Evolutionary conservation across 2,113 vertebrate species (phyloP), one percentile per base, ranked within the genome.

Genomic region (Tangachromis dhanisi): DNA sequence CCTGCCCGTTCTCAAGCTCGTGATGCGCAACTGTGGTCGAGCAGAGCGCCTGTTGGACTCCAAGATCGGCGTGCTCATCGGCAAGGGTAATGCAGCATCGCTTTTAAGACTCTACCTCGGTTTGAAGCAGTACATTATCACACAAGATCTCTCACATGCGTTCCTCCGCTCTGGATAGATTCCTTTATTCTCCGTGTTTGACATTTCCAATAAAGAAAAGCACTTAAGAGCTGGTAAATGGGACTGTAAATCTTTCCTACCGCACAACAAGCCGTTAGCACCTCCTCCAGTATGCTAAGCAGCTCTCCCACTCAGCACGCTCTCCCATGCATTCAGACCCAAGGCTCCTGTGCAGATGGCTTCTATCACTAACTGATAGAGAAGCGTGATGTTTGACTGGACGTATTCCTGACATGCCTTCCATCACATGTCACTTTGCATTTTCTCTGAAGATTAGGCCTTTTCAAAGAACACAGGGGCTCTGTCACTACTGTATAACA

Each of bases 31-130:
- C 94, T 98, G 98, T 80, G 98, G 98, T 88, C 97, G 97, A 86
- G 98, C 97, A 9, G 98, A 99, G 93, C 98, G 98, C 89, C 89
- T 96, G 47, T 95, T 99, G 91, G 98, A 99, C 94, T 99, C 99
- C 84, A 99, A 98, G 96, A 99, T 99, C 73, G 98, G 98, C 45
- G 98, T 99, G 76, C 98, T 99, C 79, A 99, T 99, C 89, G 97
- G 98, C 93, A 99, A 99, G 97, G 99, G 99, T 99, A 97, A 96
- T 90, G 9, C 19, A 4, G 7, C 63, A 2, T 21, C 3, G 7
- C n/a, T 42, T 80, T 24, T 17, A 7, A 40, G 8, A n/a, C 5
- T 79, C 45, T 21, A 2, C 12, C 26, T 45, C 8, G 4, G 13
- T 79, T 83, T 80, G 12, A 73, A 47, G 57, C 9, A 11, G 31